Evolutionary conservation across 1,140 invertebrate genomes (phyloP), one percentile per base, ranked within the genome.

Genomic region (Drosophila kikkawai): DNA sequence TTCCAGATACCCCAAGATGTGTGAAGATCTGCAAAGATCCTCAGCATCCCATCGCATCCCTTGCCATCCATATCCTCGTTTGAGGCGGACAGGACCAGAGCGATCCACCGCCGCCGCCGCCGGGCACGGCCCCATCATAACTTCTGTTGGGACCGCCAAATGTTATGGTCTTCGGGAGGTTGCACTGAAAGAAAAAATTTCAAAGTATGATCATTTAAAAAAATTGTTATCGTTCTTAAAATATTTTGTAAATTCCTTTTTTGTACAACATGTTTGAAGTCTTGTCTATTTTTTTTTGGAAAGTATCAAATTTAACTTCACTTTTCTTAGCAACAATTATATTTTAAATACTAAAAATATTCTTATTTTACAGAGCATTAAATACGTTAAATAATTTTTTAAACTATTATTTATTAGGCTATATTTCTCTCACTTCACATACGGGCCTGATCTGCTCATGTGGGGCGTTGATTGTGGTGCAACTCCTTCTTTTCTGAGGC

Each of bases 391-490:
- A 19, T 11, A 19, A 44, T 8, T 4, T 11, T 19, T 11, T 19
- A 4, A 13, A 42, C 42, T 42, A 37, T 37, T 4, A 37, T 37
- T 37, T 5, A 37, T 37, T 11, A 4, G 3, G 36, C 12, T 37
- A 13, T 12, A 12, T 56, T 70, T 29, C 41, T 70, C 13, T 17
- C 47, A 70, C 63, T 56, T 66, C n/a, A 13, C 13, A 39, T 53
- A 53, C 37, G 81, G 61, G 37, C 44, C 37, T 60, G 70, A 73
- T 73, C 68, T 73, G 45, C 44, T 37, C 60, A 69, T 80, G 74
- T 91, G 82, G 85, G 85, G 85, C 85, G 85, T 90, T 90, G 86
- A 85, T 90, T 91, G 86, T 82, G 85, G 70, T 84, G 79, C 75
- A 90, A 90, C 85, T 90, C 85, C 81, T 85, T 79, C 81, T 84